Conservation (phyloP, 2,797 vertebrate genomes). For the Furcifer pardalis region DNA sequence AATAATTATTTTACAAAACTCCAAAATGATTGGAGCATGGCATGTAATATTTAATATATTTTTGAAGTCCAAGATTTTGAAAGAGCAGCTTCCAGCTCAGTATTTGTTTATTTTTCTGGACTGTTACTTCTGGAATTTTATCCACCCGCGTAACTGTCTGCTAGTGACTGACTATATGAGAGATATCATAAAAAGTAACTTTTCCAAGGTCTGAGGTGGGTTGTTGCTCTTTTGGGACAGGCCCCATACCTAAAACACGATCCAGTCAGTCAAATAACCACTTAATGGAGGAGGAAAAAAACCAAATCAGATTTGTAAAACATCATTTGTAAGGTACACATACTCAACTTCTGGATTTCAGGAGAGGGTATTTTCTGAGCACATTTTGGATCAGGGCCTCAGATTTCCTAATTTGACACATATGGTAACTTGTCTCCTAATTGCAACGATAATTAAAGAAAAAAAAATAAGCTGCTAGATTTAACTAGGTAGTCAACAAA, state of each 20-base stretch:
- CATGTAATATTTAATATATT: neutral
- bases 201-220: neutral
- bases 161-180: no score
- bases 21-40: neutral
- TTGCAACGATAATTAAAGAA: conserved; percentile 62
- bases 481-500: conserved; percentile 72
- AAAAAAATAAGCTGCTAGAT: conserved; percentile 65
- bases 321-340: neutral
- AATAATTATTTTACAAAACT: neutral
- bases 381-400: conserved; percentile 34
- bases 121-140: no score
- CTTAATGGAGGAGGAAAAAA: neutral
- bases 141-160: no score
- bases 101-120: no score
- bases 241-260: neutral
- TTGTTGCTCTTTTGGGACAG: neutral
- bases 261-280: neutral
- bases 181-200: no score
- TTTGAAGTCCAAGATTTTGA: no score
- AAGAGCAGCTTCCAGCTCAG: no score
- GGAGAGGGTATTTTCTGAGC: neutral
- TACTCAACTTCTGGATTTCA: neutral
- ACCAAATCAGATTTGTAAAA: neutral
- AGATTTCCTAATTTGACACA: conserved; percentile 63
- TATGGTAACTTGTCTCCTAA: conserved; percentile 38